Base-by-base conservation (phyloP, 2,888 invertebrate species). In the Lasiommata megera region DNA sequence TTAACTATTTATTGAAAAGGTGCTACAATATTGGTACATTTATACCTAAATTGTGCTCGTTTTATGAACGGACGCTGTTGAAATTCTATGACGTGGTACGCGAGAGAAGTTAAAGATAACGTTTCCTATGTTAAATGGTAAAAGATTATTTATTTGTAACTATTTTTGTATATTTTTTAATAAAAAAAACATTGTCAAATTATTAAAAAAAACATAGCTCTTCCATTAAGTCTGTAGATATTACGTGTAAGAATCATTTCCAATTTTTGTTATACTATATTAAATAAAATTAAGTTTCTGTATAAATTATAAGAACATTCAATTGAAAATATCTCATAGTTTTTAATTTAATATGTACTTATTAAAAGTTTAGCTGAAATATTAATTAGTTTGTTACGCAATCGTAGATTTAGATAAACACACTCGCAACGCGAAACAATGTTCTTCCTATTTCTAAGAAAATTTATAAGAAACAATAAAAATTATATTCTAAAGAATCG, bases 391-490 rank as follows among this genome's bases (percentile, higher is more conserved):
- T 72, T 73, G 73, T 77, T 73, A 82, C 80, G 82, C 79, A 80
- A 82, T 77, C 74, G 77, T 67, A 70, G 70, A 73, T 72, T 77
- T 77, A 73, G 56, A 68, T 68, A 72, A 68, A 71, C 69, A 79
- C 76, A 81, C 79, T 82, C 86, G 88, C 88, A 81, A 80, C 76
- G 89, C 86, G 87, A 87, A 73, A 77, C 76, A 77, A 79, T 77
- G 81, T 82, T 88, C 84, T 87, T 86, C 81, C 79, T 85, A 84
- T 74, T 81, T 83, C 70, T 89, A 89, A 88, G 86, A 88, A 84
- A 88, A 86, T 87, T 88, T 88, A 84, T 88, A 84, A 85, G 77
- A 68, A 83, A 73, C 80, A 88, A 89, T 88, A 88, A 89, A 90
- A 87, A 78, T 82, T 88, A 85, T 90, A 88, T 83, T 84, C 80